Percentiles rank a stretch among this genome's conserved stretches.
phyloP scores from a whole-genome alignment of 2,888 invertebrate genomes.

The Andrena trimmerana region DNA sequence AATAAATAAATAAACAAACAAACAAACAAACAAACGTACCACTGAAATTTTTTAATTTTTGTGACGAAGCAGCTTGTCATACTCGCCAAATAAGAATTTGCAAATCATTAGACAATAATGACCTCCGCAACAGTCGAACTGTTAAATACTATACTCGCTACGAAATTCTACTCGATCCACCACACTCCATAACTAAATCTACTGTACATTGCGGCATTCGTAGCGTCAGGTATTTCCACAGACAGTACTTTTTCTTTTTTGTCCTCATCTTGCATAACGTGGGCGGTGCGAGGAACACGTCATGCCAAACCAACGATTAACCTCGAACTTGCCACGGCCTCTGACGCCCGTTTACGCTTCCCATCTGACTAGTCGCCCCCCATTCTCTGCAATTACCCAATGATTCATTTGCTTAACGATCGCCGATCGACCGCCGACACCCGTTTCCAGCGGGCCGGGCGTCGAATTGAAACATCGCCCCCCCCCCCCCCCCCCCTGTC shows the following conservation, averaged over 20 bases:
- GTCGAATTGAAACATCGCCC: neutral
- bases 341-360: conserved; percentile 53
- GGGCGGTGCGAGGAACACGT: conserved; percentile 56
- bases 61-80: no score
- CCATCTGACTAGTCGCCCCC: conserved; percentile 40
- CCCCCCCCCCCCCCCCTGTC: no score
- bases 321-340: conserved; percentile 74
- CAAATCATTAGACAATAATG: no score
- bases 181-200: neutral
- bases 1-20: no score
- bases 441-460: neutral
- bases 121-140: no score
- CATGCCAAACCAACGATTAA: conserved; percentile 74
- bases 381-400: conserved; percentile 40
- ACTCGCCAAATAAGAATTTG: no score
- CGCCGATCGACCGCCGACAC: conserved; percentile 3
- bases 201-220: neutral
- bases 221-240: neutral
- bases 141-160: no score
- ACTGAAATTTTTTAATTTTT: no score
- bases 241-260: conserved; percentile 22
- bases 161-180: no score
- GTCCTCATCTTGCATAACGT: conserved; percentile 60
- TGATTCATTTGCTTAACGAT: conserved; percentile 30
- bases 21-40: no score